Conservation (phyloP, 2,888 invertebrate species). For the Mongoloraphidia duomilia region DNA sequence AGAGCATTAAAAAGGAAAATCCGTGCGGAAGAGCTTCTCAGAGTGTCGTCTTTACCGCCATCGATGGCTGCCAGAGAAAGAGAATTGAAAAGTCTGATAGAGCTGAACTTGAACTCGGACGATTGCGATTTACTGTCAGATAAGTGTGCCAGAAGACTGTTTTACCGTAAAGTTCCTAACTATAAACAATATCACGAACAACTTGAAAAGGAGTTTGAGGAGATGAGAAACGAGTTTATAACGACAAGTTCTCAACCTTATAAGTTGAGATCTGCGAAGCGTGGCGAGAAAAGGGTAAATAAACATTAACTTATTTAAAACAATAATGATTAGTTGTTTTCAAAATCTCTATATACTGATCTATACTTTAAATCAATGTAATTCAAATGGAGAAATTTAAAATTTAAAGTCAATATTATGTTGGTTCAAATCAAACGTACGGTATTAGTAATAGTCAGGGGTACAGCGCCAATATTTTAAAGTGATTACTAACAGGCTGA, state of each 20-base stretch:
- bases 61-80: conserved; percentile 50
- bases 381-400: no score
- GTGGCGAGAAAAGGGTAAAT: conserved; percentile 27
- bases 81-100: neutral
- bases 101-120: neutral
- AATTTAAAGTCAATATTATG: no score
- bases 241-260: conserved; percentile 39
- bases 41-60: conserved; percentile 48
- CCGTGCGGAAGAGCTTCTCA: conserved; percentile 53
- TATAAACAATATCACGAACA: conserved; percentile 28
- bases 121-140: no score
- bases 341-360: no score
- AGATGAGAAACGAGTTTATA: conserved; percentile 32
- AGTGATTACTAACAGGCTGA: no score
- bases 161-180: conserved; percentile 15
- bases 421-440: no score
- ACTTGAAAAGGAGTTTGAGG: conserved; percentile 24
- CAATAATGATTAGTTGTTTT: no score
- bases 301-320: neutral
- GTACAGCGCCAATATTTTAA: no score
- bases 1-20: conserved; percentile 51
- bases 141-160: no score
- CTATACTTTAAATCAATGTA: no score
- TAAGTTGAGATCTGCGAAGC: conserved; percentile 35
- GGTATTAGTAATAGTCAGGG: no score